These are phyloP conservation scores for Pluvianellus socialis DNA, from an alignment of 2,113 vertebrate species.

Conservation along the genomic window DNA sequence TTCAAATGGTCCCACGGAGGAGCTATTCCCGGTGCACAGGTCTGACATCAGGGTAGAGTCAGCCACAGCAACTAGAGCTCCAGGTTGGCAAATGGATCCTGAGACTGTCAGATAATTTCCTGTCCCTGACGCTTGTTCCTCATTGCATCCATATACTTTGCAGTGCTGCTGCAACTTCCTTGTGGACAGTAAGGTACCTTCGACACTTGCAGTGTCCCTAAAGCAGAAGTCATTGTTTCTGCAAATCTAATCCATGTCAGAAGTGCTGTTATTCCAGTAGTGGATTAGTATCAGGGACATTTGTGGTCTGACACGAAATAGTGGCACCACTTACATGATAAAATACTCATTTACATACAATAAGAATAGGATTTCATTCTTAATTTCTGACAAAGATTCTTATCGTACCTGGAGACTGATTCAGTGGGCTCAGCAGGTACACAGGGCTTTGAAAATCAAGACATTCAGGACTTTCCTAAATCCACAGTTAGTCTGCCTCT, in stretches of 20 bases:
- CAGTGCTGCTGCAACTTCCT: not conserved
- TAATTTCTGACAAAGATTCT: not conserved
- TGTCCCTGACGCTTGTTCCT: not conserved
- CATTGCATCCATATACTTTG: not conserved
- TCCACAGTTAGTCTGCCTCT: not conserved
- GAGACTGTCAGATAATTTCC: not conserved
- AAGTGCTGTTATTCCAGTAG: not conserved
- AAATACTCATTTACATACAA: not conserved
- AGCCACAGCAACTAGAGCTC: not conserved
- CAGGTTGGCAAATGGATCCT: not conserved
- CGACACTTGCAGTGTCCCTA: not conserved
- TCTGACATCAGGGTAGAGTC: not conserved
- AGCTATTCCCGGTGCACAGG: not conserved
- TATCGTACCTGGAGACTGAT: not conserved
- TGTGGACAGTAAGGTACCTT: not conserved
- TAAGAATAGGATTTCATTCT: not conserved
- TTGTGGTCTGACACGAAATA: not conserved
- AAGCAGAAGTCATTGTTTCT: conserved; percentile 32
- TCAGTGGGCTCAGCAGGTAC: not conserved
- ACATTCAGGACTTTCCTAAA: not conserved
- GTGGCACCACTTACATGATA: not conserved
- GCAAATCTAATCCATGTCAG: not conserved
- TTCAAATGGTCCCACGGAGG: not conserved
- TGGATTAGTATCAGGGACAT: not conserved
- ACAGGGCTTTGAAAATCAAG: not conserved